These are phyloP conservation scores for Yponomeuta sedellus DNA, from an alignment of 2,888 invertebrate genomes.

Conservation along the genomic window DNA sequence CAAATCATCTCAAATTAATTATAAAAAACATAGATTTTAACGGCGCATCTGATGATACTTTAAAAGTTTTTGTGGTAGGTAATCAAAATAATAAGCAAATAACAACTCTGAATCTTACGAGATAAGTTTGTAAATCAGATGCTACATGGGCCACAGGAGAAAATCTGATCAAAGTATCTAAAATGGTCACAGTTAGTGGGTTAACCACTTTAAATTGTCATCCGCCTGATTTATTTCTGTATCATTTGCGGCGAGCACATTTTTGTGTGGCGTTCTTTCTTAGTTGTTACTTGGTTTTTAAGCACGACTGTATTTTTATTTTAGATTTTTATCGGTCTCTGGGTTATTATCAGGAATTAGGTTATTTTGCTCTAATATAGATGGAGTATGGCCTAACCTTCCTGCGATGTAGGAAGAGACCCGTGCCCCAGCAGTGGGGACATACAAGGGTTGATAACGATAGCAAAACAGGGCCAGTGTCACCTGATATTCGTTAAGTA, in stretches of 20 bases:
- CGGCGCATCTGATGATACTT: conserved; percentile 54
- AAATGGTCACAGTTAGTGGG: conserved; percentile 78
- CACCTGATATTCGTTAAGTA: too few species aligned
- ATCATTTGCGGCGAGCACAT: conserved; percentile 70
- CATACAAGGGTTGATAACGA: too few species aligned
- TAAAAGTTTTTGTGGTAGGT: conserved; percentile 38
- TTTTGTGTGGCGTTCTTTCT: conserved; percentile 42
- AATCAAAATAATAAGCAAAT: conserved; percentile 30
- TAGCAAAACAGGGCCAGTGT: too few species aligned
- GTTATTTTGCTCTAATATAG: too few species aligned
- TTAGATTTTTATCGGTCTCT: too few species aligned
- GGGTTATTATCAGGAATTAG: too few species aligned
- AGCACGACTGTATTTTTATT: background rate
- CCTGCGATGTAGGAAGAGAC: too few species aligned
- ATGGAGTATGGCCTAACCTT: too few species aligned
- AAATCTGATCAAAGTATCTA: conserved; percentile 76
- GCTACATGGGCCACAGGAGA: conserved; percentile 45
- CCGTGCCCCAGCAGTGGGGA: too few species aligned
- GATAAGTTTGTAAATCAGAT: conserved; percentile 33
- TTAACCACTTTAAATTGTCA: conserved; percentile 78
- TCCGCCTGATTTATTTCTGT: conserved; percentile 76
- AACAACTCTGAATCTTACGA: conserved; percentile 39
- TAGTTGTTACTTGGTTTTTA: background rate
- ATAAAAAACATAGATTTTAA: conserved; percentile 68
- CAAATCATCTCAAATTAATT: background rate